phyloP scores from a whole-genome alignment of 2,888 invertebrate genomes.

The Odontocolon sp. region DNA sequence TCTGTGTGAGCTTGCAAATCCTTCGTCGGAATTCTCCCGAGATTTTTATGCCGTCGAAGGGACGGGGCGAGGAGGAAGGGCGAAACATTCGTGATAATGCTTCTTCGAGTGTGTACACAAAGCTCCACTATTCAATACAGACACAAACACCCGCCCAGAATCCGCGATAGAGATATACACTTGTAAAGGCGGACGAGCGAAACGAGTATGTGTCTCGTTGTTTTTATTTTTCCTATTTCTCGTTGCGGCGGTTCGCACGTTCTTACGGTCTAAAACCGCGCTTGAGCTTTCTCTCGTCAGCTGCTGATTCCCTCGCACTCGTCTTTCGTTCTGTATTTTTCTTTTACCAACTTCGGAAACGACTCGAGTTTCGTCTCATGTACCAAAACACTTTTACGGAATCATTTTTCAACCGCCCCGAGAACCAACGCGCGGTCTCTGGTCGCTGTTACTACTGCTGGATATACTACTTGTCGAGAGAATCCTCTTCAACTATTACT shows the following conservation, averaged over 20 bases:
- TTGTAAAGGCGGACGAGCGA: slow-evolving; percentile 1
- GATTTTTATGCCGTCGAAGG: slow-evolving; percentile 14
- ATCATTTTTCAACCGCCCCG: slow-evolving; percentile 47
- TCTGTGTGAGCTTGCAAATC: slow-evolving; percentile 4
- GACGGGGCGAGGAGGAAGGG: not conserved
- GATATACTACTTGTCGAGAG: slow-evolving; percentile 34
- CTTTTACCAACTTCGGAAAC: slow-evolving; percentile 48
- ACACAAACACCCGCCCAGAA: slow-evolving; percentile 17
- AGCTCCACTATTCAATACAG: slow-evolving; percentile 30
- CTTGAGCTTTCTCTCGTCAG: not conserved
- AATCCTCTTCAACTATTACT: slow-evolving; percentile 32
- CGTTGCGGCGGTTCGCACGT: slow-evolving; percentile 41
- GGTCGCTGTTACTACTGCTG: not conserved
- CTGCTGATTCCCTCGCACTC: not conserved
- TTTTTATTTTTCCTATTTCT: slow-evolving; percentile 47
- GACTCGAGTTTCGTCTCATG: slow-evolving; percentile 51
- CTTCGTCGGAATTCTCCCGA: slow-evolving; percentile 20
- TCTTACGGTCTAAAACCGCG: slow-evolving; percentile 6
- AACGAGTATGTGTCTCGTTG: slow-evolving; percentile 9
- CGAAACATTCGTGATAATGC: slow-evolving; percentile 34
- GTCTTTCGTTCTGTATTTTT: slow-evolving; percentile 31
- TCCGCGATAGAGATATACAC: slow-evolving; percentile 1
- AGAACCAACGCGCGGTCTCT: slow-evolving; percentile 5
- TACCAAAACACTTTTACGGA: slow-evolving; percentile 51
- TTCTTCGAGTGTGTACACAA: slow-evolving; percentile 40